Conservation (phyloP, 2,113 vertebrate genomes). For the Elgaria multicarinata region DNA sequence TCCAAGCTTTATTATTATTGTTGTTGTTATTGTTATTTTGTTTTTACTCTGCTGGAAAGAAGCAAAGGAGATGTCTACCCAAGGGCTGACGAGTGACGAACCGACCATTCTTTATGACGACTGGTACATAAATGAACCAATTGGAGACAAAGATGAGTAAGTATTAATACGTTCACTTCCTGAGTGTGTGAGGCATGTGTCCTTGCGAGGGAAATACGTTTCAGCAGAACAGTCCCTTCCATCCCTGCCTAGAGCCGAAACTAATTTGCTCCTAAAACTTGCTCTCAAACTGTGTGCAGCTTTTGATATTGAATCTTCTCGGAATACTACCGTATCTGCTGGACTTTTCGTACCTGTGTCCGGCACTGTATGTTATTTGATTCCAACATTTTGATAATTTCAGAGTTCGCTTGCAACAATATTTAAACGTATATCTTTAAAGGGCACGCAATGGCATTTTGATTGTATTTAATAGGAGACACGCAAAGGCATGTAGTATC, state of each 20-base stretch:
- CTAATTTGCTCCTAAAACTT: not conserved
- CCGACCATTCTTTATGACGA: not conserved
- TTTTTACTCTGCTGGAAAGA: slow-evolving; percentile 35
- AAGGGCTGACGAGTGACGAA: slow-evolving; percentile 33
- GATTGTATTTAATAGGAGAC: not conserved
- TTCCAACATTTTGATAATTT: not conserved
- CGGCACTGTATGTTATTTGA: not conserved
- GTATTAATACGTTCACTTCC: slow-evolving; percentile 35
- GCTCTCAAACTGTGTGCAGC: not conserved
- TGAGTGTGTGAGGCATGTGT: not conserved
- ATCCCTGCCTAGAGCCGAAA: not conserved
- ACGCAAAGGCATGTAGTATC: not conserved
- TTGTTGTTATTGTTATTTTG: slow-evolving; percentile 11
- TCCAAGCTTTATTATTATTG: not conserved
- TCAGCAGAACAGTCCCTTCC: too few relatives aligned
- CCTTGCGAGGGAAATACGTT: fast-evolving
- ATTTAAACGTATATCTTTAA: not conserved
- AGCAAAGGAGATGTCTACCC: slow-evolving; percentile 50
- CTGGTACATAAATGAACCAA: slow-evolving; percentile 76
- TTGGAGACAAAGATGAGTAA: slow-evolving; percentile 61
- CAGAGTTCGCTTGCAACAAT: not conserved
- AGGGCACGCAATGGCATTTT: not conserved
- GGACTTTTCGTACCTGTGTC: too few relatives aligned
- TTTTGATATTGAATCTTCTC: not conserved
- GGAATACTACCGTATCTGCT: not conserved